phyloP scores from a whole-genome alignment of 2,888 invertebrate genomes.

The Opisthograptis luteolata region DNA sequence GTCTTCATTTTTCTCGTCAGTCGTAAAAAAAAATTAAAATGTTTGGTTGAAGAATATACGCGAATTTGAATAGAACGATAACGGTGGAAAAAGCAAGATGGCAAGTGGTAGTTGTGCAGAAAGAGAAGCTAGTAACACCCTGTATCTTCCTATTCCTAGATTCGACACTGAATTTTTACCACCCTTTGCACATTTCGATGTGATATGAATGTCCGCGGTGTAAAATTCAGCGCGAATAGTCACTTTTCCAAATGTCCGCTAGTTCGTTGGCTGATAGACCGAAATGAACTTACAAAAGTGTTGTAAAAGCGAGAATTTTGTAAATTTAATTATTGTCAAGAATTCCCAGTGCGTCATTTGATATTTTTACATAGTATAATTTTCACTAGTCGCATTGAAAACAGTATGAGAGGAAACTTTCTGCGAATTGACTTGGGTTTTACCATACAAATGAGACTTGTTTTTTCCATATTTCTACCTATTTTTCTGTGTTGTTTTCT shows the following conservation, averaged over 20 bases:
- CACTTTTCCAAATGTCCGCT: slow-evolving; percentile 14
- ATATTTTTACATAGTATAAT: background rate
- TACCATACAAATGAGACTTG: too few relatives aligned
- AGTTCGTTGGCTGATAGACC: slow-evolving; percentile 35
- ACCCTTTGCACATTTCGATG: slow-evolving; percentile 12
- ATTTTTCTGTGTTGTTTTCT: too few relatives aligned
- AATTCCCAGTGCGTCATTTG: slow-evolving; percentile 2
- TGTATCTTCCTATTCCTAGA: slow-evolving; percentile 62
- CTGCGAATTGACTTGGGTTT: too few relatives aligned
- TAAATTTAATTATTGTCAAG: slow-evolving; percentile 28
- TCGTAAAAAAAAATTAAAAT: too few relatives aligned
- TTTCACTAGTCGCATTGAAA: background rate
- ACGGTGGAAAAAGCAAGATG: slow-evolving; percentile 1
- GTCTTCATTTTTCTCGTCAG: too few relatives aligned
- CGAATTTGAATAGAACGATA: slow-evolving; percentile 8
- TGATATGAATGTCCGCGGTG: background rate
- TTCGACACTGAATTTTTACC: slow-evolving; percentile 42
- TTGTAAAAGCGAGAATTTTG: slow-evolving; percentile 2
- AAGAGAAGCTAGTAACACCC: slow-evolving; percentile 72
- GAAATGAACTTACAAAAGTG: background rate
- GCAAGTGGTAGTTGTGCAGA: slow-evolving; percentile 28
- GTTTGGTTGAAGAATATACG: background rate
- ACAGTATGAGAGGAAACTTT: too few relatives aligned
- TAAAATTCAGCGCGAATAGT: slow-evolving; percentile 10
- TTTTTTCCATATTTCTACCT: too few relatives aligned